Evolutionary conservation across 2,113 vertebrate species (phyloP).

Genomic region (Camelus bactrianus): DNA sequence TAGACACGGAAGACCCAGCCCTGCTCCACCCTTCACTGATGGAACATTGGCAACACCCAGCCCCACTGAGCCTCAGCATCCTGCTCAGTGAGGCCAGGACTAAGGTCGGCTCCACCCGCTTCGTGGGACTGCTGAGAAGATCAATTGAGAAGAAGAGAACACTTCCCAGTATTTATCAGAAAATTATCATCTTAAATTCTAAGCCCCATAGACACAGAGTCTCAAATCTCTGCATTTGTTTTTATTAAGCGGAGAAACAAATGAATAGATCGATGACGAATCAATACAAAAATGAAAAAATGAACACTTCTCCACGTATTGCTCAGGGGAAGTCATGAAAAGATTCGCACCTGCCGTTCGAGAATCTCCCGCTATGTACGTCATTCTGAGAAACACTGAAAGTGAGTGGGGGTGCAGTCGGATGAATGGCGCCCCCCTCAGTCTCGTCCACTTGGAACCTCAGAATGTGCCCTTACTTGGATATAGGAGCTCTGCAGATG

Average conservation of each 20-base stretch:
- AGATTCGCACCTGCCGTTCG: background rate
- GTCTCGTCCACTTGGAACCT: background rate
- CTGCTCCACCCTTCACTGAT: background rate
- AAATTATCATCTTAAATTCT: constrained; percentile 13
- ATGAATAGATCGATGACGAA: background rate
- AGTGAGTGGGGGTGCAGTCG: background rate
- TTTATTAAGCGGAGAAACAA: background rate
- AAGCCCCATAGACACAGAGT: background rate
- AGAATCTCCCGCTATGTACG: background rate
- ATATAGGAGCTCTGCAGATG: background rate
- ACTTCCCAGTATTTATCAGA: background rate
- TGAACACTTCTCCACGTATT: background rate
- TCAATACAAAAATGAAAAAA: background rate
- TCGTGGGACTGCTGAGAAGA: background rate
- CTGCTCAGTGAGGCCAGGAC: background rate
- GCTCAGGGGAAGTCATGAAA: background rate
- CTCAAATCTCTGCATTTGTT: background rate
- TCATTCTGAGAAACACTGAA: background rate
- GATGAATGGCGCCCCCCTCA: accelerated
- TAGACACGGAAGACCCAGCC: background rate
- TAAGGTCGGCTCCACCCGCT: background rate
- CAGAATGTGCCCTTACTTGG: background rate
- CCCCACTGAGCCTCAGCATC: background rate
- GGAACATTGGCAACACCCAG: background rate
- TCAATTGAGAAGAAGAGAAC: background rate